Conservation (phyloP, 1,140 invertebrate species). For the Hycleus phaleratus region DNA sequence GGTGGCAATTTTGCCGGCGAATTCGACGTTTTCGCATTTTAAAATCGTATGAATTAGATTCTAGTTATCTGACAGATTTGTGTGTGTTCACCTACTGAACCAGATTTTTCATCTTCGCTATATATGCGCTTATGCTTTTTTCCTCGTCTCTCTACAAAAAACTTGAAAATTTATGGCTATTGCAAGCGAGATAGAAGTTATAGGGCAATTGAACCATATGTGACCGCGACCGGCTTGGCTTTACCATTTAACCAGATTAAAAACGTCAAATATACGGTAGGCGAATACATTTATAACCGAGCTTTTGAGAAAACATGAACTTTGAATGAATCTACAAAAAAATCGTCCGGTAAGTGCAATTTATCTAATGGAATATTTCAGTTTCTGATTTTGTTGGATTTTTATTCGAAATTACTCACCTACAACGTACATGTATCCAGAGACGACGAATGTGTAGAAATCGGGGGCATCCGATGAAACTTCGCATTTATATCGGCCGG, state of each 20-base stretch:
- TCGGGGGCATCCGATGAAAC: constrained; percentile 63
- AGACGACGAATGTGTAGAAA: constrained; percentile 58
- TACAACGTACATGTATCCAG: constrained; percentile 61
- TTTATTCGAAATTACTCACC: constrained; percentile 47
- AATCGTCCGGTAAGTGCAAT: not conserved
- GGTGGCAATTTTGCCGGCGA: not conserved
- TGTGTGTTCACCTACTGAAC: constrained; percentile 1
- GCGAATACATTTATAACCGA: not conserved
- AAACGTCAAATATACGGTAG: not conserved
- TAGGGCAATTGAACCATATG: constrained; percentile 14
- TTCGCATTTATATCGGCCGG: constrained; percentile 65
- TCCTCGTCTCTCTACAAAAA: not conserved
- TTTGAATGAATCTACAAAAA: not conserved
- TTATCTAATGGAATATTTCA: not conserved
- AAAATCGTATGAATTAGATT: not conserved
- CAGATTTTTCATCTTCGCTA: not conserved
- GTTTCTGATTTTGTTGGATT: not conserved
- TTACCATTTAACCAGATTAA: not conserved
- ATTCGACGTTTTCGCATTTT: not conserved
- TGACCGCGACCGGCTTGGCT: constrained; percentile 4
- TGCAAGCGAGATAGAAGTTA: constrained; percentile 11
- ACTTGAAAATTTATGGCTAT: constrained; percentile 1
- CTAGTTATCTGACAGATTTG: not conserved
- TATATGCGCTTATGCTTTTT: not conserved
- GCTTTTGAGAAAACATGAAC: not conserved